phyloP scores from a whole-genome alignment of 2,113 vertebrate genomes.

The Dicaeum eximium region DNA sequence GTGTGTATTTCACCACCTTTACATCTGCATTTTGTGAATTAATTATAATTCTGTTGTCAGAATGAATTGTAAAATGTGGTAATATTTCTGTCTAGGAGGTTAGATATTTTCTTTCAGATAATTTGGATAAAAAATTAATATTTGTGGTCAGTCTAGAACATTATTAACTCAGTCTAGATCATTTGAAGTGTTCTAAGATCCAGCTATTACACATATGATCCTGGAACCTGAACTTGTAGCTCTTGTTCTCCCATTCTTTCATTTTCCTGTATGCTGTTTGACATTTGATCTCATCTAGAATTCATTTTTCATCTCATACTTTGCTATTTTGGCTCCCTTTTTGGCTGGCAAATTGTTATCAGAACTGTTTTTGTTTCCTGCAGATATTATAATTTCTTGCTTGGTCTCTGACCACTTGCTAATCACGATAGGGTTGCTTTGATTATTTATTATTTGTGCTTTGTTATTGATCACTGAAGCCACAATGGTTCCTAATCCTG shows the following conservation, averaged over 20 bases:
- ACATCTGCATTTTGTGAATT: slow-evolving; percentile 7
- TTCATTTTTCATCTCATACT: background rate
- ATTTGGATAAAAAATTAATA: background rate
- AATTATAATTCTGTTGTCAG: background rate
- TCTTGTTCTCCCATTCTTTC: background rate
- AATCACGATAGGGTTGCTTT: background rate
- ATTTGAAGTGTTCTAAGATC: background rate
- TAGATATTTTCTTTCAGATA: background rate
- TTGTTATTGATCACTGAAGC: background rate
- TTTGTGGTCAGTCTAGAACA: background rate
- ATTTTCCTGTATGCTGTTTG: background rate
- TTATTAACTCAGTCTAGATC: background rate
- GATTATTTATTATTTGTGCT: background rate
- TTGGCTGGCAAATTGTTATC: background rate
- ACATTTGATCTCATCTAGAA: background rate
- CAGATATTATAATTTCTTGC: background rate
- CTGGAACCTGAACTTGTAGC: background rate
- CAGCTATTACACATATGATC: background rate
- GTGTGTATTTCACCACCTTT: background rate
- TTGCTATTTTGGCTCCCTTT: background rate
- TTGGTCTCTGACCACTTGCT: background rate
- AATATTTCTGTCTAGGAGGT: background rate
- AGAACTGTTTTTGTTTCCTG: background rate
- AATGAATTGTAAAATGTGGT: background rate
- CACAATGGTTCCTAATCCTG: background rate